Base-by-base conservation (phyloP, 2,797 vertebrate genomes). In the Alauda arvensis region DNA sequence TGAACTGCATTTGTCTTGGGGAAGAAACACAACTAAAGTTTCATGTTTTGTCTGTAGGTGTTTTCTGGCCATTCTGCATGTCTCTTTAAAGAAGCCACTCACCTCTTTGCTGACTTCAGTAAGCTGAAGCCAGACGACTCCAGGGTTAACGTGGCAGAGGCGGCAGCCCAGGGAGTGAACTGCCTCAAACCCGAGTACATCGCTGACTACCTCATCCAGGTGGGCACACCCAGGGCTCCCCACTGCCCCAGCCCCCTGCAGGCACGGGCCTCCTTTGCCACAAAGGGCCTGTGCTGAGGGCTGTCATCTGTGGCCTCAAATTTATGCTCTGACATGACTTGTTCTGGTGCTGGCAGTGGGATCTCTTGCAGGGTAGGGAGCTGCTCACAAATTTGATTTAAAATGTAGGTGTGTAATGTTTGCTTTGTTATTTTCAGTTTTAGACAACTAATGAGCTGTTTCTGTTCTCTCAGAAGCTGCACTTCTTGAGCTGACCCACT, bases 181-280 rank as follows among this genome's bases (percentile, higher is more conserved):
- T 99, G 99, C 94, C 93, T 99, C 81, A 99, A 97, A 87, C 98
- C 99, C 0, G 99, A 99, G 83, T 99, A 98, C 94, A 99, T 99
- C 1, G 99, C 99, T 17, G 99, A 99, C 95, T 99, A 99, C 89
- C 98, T 99, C 68, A 98, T 98, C 97, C 98, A 99, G 98, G 99
- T 99, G 84, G 60, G 96, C 82, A 6, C 12, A 14, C 17, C 18
- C 1, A 14, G 51, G 43, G 40, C 56, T 52, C 45, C 66, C 28
- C 3, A 12, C 29, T 42, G 4, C 24, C 40, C n/a, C 49, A 42
- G 37, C 31, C 65, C 18, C 28, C 16, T 43, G 46, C 20, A 37
- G 12, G 37, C 12, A 5, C 0, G 0, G 37, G n/a, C n/a, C 24
- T 26, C 37, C 29, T 79, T 17, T 55, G 56, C 37, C 51, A 49